phyloP scores from a whole-genome alignment of 2,888 invertebrate genomes.

The Ypsolopha sequella region DNA sequence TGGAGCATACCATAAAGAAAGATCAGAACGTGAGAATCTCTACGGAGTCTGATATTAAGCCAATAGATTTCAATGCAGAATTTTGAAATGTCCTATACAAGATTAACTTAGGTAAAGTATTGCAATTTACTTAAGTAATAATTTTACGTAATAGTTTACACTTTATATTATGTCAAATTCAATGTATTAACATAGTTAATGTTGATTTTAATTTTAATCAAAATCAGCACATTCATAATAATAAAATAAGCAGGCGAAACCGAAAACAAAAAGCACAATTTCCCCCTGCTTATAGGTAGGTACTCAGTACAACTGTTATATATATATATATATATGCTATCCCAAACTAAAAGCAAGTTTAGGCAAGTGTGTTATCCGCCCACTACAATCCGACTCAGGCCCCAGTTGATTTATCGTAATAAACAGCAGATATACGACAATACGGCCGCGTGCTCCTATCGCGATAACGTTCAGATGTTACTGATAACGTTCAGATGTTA shows the following conservation, averaged over 20 bases:
- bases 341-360: not conserved
- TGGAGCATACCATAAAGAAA: too few species aligned
- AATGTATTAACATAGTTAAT: not conserved
- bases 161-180: too few species aligned
- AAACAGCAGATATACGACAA: conserved; percentile 28
- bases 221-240: not conserved
- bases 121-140: too few species aligned
- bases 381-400: conserved; percentile 2
- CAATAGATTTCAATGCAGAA: too few species aligned
- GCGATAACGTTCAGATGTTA: not conserved
- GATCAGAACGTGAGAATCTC: too few species aligned
- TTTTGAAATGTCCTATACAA: too few species aligned
- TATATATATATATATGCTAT: not conserved
- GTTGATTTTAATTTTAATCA: not conserved
- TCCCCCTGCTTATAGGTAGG: not conserved
- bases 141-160: too few species aligned
- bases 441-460: conserved; percentile 6
- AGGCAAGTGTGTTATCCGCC: not conserved
- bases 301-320: not conserved
- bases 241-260: not conserved
- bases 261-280: not conserved
- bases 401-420: conserved; percentile 42
- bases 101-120: too few species aligned
- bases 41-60: too few species aligned
- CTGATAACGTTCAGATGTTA: not conserved